Conservation (phyloP, 2,888 invertebrate species). For the Dasysyrphus albostriatus region DNA sequence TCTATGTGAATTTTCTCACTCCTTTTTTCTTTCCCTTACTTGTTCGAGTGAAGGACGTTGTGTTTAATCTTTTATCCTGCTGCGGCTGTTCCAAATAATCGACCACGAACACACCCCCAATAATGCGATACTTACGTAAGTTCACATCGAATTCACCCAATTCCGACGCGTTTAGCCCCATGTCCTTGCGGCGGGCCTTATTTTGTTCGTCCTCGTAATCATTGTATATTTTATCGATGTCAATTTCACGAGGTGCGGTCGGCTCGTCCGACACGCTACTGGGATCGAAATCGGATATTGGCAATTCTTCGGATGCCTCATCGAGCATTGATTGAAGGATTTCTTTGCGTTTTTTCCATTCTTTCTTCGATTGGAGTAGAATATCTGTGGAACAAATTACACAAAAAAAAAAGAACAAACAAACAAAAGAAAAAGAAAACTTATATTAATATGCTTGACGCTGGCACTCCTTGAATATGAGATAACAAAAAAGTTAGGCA, state of each 20-base stretch:
- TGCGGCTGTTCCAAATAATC: constrained; percentile 91
- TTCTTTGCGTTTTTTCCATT: constrained; percentile 84
- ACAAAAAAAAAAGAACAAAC: not conserved
- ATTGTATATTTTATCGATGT: constrained; percentile 83
- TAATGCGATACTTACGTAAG: constrained; percentile 89
- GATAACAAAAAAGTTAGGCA: constrained; percentile 17
- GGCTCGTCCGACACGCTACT: constrained; percentile 78
- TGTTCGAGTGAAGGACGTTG: constrained; percentile 82
- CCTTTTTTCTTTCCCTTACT: constrained; percentile 77
- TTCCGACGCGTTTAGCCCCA: constrained; percentile 81
- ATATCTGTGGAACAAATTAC: constrained; percentile 79
- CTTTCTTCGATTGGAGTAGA: constrained; percentile 82
- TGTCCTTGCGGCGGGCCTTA: constrained; percentile 80
- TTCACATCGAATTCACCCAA: constrained; percentile 87
- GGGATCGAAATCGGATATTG: constrained; percentile 79
- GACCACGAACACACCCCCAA: constrained; percentile 91
- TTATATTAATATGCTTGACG: constrained; percentile 17
- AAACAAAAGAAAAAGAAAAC: not conserved
- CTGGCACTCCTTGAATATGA: constrained; percentile 40
- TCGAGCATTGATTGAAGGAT: constrained; percentile 82
- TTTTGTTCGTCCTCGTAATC: constrained; percentile 83
- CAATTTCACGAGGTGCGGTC: constrained; percentile 79
- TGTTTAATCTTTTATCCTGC: constrained; percentile 85
- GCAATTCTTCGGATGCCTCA: constrained; percentile 80
- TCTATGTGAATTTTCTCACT: not conserved